A percentile compares a stretch with the other conserved stretches of the same genome.
Evolutionary conservation across 2,797 vertebrate genomes (phyloP).

Genomic region (Rhynchotus rufescens): DNA sequence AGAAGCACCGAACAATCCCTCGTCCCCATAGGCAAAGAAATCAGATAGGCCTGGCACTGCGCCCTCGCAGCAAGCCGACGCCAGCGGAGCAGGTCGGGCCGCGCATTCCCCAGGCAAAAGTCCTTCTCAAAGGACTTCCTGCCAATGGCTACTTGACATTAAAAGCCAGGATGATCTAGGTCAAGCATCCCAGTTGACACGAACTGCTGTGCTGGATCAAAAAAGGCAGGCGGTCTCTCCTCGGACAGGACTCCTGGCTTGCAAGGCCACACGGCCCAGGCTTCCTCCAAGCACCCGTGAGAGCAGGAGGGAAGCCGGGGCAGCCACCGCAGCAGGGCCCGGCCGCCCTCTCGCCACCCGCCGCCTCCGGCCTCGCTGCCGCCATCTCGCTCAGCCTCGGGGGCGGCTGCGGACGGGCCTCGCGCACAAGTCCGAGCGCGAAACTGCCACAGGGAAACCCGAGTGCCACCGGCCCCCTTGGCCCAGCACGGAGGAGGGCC

Average conservation of each 20-base stretch:
- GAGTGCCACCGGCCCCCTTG: rapidly evolving
- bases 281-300: slow-evolving; percentile 34
- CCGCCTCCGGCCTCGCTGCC: neutral
- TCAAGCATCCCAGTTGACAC: slow-evolving; percentile 54
- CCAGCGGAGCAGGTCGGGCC: slow-evolving; percentile 11
- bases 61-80: neutral
- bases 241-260: neutral
- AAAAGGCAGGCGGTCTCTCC: slow-evolving; percentile 21
- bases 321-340: slow-evolving; percentile 18
- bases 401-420: neutral
- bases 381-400: neutral
- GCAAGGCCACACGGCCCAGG: slow-evolving; percentile 11
- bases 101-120: slow-evolving; percentile 37
- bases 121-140: slow-evolving; percentile 54
- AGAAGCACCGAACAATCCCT: slow-evolving; percentile 31
- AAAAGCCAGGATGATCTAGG: slow-evolving; percentile 63
- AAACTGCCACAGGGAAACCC: rapidly evolving
- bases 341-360: neutral
- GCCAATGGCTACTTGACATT: slow-evolving; percentile 67
- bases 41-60: neutral
- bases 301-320: slow-evolving; percentile 9
- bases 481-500: neutral
- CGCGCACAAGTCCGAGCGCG: rapidly evolving
- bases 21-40: slow-evolving; percentile 48
- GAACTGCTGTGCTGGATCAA: slow-evolving; percentile 40